Conservation (phyloP, 2,888 invertebrate genomes). For the Drosophila hamatofila region DNA sequence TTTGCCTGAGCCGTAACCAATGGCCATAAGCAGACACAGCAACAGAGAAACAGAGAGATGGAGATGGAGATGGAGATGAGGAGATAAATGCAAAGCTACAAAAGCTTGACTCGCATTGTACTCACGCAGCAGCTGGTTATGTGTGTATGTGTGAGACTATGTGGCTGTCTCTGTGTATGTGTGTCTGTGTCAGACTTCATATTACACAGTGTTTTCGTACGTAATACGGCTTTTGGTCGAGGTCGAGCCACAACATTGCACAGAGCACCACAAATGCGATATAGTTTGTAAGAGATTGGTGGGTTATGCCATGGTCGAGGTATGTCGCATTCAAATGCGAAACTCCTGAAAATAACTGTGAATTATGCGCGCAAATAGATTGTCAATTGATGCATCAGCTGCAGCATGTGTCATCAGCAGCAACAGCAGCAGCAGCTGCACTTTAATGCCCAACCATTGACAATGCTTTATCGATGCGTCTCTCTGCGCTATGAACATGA, state of each 20-base stretch:
- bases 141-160: background rate
- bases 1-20: conserved; percentile 30
- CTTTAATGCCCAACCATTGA: background rate
- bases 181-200: conserved; percentile 10
- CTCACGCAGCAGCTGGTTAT: conserved; percentile 28
- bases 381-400: conserved; percentile 45
- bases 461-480: background rate
- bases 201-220: conserved; percentile 18
- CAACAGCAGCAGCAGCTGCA: conserved; percentile 25
- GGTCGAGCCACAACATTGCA: conserved; percentile 23
- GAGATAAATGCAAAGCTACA: conserved; percentile 1
- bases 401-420: conserved; percentile 39
- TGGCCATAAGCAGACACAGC: conserved; percentile 30
- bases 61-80: background rate
- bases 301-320: background rate
- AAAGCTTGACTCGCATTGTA: conserved; percentile 27
- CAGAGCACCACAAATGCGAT: conserved; percentile 34
- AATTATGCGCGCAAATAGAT: conserved; percentile 39
- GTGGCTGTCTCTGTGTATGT: background rate
- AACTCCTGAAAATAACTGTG: conserved; percentile 42
- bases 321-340: conserved; percentile 12
- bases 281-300: conserved; percentile 12
- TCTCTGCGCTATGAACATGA: background rate
- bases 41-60: background rate
- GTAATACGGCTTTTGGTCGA: conserved; percentile 2